A percentile compares a stretch with the other conserved stretches of the same genome.
These are phyloP conservation scores for Ametastegia equiseti DNA, from an alignment of 2,888 invertebrate species.

Conservation along the genomic window DNA sequence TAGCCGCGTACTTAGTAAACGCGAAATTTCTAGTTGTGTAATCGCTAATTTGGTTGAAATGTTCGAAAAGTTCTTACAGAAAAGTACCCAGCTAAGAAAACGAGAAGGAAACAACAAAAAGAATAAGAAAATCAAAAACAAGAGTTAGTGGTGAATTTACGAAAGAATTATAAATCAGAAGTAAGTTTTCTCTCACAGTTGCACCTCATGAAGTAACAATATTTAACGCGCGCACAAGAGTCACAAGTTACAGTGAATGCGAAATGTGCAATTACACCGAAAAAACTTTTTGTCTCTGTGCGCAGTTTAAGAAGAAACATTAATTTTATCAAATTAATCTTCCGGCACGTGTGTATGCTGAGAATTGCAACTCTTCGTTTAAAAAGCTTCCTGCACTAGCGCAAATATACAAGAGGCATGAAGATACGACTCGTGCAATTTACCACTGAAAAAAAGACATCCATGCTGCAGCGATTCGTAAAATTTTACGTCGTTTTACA, in stretches of 20 bases:
- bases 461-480: too few relatives aligned
- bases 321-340: constrained; percentile 67
- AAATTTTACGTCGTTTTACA: neutral
- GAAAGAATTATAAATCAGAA: constrained; percentile 25
- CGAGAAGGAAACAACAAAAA: neutral
- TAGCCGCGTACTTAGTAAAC: neutral
- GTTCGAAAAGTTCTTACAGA: neutral
- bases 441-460: neutral
- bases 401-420: neutral
- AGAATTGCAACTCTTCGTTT: constrained; percentile 62
- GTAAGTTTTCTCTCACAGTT: constrained; percentile 12
- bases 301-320: constrained; percentile 65
- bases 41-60: neutral
- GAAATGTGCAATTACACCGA: constrained; percentile 63
- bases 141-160: constrained; percentile 23
- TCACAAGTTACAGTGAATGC: constrained; percentile 42
- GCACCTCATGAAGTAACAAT: constrained; percentile 41
- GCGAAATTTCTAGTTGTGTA: neutral
- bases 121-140: too few relatives aligned
- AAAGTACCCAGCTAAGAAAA: neutral
- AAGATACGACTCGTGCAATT: neutral
- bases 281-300: constrained; percentile 60
- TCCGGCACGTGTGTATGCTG: constrained; percentile 62
- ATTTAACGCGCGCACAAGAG: constrained; percentile 35
- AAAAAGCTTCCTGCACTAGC: constrained; percentile 8